Percentiles rank a stretch among this genome's conserved stretches.
phyloP scores from a whole-genome alignment of 1,140 invertebrate species.

The Calycopis cecrops region DNA sequence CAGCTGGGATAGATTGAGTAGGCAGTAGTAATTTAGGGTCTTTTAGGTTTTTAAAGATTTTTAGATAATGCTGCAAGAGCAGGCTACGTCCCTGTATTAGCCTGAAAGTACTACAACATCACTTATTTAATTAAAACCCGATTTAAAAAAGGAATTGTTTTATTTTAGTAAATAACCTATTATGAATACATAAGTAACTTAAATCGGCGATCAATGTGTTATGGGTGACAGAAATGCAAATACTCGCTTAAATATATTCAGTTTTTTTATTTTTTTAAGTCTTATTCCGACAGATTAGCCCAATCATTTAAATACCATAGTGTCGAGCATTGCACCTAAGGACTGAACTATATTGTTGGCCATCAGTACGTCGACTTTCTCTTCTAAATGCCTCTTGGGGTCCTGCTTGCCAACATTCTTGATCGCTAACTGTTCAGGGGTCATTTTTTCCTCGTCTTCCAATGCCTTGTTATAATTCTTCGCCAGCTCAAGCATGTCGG shows the following conservation, averaged over 20 bases:
- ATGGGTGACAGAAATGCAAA: conserved; percentile 12
- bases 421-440: conserved; percentile 98
- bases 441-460: conserved; percentile 99
- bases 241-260: too few relatives aligned
- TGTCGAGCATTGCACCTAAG: conserved; percentile 98
- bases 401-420: conserved; percentile 99
- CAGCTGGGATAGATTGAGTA: too few relatives aligned
- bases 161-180: conserved; percentile 48
- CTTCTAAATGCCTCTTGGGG: conserved; percentile 99
- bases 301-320: conserved; percentile 90
- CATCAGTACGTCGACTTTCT: conserved; percentile 98
- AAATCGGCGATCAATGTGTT: not conserved
- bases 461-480: conserved; percentile 99
- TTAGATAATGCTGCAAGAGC: too few relatives aligned
- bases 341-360: conserved; percentile 99
- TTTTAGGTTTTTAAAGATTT: too few relatives aligned
- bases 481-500: conserved; percentile 97
- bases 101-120: conserved; percentile 39
- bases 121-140: conserved; percentile 49
- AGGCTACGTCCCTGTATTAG: too few relatives aligned
- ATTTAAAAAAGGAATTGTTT: conserved; percentile 46
- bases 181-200: conserved; percentile 51
- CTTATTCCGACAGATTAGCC: conserved; percentile 14
- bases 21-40: too few relatives aligned
- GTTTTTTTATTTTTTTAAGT: too few relatives aligned